phyloP scores from a whole-genome alignment of 2,113 vertebrate species.

The Ophthalmolycus amberensis region DNA sequence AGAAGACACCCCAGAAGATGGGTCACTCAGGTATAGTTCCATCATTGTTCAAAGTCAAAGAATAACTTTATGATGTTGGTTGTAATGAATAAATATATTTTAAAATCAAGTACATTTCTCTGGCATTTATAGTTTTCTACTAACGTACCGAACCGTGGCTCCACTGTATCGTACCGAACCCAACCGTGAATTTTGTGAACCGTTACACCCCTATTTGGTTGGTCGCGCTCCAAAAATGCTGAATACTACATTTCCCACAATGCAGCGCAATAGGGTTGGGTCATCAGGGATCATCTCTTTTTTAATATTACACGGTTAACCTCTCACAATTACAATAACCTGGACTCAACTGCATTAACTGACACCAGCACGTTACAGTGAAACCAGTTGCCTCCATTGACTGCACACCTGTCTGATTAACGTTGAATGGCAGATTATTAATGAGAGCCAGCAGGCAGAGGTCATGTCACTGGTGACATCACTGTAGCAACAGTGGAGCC shows the following conservation, averaged over 20 bases:
- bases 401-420: conserved; percentile 22
- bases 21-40: too few relatives aligned
- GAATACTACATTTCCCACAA: neutral
- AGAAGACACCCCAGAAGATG: too few relatives aligned
- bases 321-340: neutral
- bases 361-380: conserved; percentile 1
- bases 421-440: conserved; percentile 39
- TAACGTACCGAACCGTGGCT: too few relatives aligned
- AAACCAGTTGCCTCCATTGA: conserved; percentile 13
- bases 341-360: neutral
- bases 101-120: too few relatives aligned
- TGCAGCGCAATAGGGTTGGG: neutral
- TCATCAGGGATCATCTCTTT: neutral
- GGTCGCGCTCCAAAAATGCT: neutral
- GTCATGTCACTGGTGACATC: conserved; percentile 59
- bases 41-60: too few relatives aligned
- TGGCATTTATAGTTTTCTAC: too few relatives aligned
- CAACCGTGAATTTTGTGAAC: too few relatives aligned
- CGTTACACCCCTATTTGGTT: neutral
- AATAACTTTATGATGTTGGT: too few relatives aligned
- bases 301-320: neutral
- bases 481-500: conserved; percentile 48
- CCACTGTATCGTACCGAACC: too few relatives aligned
- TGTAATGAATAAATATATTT: too few relatives aligned
- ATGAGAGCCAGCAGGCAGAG: conserved; percentile 41